A percentile compares a stretch with the other conserved stretches of the same genome.
Evolutionary conservation across 2,797 vertebrate genomes (phyloP).

Genomic region (Percopsis omiscomaycus): DNA sequence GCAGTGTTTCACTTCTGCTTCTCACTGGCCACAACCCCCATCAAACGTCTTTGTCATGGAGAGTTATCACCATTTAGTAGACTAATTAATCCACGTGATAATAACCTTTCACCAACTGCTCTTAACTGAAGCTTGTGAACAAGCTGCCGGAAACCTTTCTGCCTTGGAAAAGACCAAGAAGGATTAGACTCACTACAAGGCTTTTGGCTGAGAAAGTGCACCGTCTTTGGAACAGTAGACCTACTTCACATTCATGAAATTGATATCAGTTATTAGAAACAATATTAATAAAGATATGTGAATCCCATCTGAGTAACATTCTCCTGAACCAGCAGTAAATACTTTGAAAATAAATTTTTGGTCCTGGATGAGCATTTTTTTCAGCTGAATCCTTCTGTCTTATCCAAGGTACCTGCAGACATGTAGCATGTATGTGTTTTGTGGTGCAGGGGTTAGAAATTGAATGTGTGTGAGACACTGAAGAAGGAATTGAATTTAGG

Average conservation of each 20-base stretch:
- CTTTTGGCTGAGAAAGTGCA: conserved; percentile 33
- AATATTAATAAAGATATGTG: conserved; percentile 32
- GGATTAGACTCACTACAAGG: conserved; percentile 49
- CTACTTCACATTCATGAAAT: neutral
- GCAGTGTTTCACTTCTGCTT: conserved; percentile 31
- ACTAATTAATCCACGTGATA: conserved; percentile 24
- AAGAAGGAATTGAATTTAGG: conserved; percentile 24
- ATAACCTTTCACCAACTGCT: conserved; percentile 32
- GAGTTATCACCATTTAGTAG: conserved; percentile 28
- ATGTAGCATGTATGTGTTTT: conserved; percentile 83
- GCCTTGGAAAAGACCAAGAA: conserved; percentile 57
- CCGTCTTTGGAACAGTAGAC: conserved; percentile 20
- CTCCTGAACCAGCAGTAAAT: conserved; percentile 43
- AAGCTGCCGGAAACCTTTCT: conserved; percentile 37
- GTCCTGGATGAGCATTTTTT: conserved; percentile 62
- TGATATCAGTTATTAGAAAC: conserved; percentile 16
- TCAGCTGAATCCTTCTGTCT: conserved; percentile 73
- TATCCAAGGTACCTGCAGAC: conserved; percentile 79
- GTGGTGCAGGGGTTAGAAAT: conserved; percentile 22
- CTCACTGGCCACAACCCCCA: conserved; percentile 20
- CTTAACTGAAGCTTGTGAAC: conserved; percentile 43
- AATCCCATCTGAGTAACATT: conserved; percentile 36
- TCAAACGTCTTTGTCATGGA: conserved; percentile 22
- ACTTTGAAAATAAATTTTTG: conserved; percentile 67
- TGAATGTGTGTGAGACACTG: conserved; percentile 34